Evolutionary conservation across 2,797 vertebrate species (phyloP).

Genomic region (Tenualosa thibaudeaui): DNA sequence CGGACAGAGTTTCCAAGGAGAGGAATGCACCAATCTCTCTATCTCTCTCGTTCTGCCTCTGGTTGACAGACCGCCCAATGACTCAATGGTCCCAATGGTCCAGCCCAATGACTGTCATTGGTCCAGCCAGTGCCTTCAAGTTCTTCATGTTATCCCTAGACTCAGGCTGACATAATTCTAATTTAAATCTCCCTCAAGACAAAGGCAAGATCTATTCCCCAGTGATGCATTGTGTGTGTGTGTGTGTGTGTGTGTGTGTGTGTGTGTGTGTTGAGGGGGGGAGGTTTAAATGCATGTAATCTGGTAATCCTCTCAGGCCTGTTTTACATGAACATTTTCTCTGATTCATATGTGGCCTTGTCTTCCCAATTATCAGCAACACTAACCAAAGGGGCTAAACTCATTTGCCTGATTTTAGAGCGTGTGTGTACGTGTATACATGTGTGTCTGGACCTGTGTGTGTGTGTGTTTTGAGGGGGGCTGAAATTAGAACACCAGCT

Average conservation of each 20-base stretch:
- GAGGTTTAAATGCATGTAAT: constrained; percentile 39
- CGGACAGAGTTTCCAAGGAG: background rate
- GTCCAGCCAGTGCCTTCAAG: background rate
- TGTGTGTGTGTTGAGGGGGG: constrained; percentile 1
- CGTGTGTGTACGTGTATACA: background rate
- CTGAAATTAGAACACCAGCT: constrained; percentile 37
- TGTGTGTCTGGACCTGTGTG: constrained; percentile 3
- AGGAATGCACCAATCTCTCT: background rate
- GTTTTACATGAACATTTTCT: constrained; percentile 46
- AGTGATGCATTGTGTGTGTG: background rate
- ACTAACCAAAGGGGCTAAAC: constrained; percentile 25
- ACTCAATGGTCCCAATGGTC: too few relatives aligned
- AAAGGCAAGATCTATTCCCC: constrained; percentile 32
- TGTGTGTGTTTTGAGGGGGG: constrained; percentile 3
- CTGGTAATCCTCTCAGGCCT: constrained; percentile 45
- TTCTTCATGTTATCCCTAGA: background rate
- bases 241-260: constrained; percentile 1
- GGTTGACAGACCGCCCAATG: background rate
- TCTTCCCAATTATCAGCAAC: constrained; percentile 40
- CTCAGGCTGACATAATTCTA: background rate
- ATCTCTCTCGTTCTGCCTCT: background rate
- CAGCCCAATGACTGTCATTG: background rate
- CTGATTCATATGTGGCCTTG: constrained; percentile 26
- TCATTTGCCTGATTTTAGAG: background rate
- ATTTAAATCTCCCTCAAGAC: constrained; percentile 21